phyloP scores from a whole-genome alignment of 2,797 vertebrate genomes.

The Paramormyrops hopkinsi region DNA sequence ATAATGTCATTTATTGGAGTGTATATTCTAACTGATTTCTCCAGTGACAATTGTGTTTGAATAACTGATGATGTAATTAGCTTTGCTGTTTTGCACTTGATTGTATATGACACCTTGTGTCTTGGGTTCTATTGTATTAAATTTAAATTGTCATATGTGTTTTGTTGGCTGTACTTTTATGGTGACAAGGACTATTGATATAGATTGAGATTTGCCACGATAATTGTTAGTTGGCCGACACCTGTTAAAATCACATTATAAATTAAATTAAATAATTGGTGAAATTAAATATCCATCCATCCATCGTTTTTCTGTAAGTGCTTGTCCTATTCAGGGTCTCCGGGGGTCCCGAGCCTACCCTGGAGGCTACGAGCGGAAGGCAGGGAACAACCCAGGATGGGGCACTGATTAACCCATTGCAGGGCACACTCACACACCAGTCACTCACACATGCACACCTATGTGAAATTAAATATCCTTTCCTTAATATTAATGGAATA shows the following conservation, averaged over 20 bases:
- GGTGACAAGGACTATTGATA: neutral
- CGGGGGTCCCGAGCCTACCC: neutral
- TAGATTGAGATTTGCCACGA: neutral
- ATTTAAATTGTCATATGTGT: constrained; percentile 3
- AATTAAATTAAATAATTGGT: neutral
- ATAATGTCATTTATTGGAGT: neutral
- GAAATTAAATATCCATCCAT: neutral
- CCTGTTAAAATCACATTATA: neutral
- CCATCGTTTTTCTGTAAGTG: neutral
- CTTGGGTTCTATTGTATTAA: neutral
- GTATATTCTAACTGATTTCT: neutral
- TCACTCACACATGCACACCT: neutral
- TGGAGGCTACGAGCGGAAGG: neutral
- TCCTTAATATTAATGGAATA: neutral
- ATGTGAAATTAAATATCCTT: neutral
- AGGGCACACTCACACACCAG: neutral
- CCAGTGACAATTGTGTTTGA: neutral
- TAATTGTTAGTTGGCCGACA: neutral
- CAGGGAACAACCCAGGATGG: neutral
- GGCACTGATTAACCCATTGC: neutral
- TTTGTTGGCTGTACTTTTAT: neutral
- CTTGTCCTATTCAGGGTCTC: neutral
- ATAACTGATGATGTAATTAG: neutral
- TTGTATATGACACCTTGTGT: neutral
- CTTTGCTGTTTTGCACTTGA: neutral